Conservation (phyloP, 1,140 invertebrate genomes). For the Lerema accius region DNA sequence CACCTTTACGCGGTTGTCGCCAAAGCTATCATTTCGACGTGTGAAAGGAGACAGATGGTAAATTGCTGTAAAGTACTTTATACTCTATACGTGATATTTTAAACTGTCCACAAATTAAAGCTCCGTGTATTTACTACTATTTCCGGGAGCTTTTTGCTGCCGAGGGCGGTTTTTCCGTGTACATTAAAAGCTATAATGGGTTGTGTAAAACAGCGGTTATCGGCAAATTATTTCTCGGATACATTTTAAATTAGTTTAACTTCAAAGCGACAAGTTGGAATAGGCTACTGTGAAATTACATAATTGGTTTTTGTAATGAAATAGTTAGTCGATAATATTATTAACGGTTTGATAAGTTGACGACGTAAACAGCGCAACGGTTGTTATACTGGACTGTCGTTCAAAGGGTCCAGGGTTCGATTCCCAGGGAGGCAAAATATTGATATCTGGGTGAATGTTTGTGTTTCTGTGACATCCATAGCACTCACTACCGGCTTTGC, state of each 20-base stretch:
- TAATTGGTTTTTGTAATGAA: no score
- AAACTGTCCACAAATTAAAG: constrained; percentile 47
- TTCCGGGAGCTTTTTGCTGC: constrained; percentile 18
- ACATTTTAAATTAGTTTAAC: constrained; percentile 13
- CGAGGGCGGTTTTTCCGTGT: constrained; percentile 16
- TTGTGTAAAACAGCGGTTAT: constrained; percentile 4
- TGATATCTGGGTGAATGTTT: no score
- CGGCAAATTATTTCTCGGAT: neutral
- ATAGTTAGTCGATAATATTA: no score
- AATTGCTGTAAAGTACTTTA: constrained; percentile 43
- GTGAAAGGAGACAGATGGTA: constrained; percentile 51
- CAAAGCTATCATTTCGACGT: constrained; percentile 44
- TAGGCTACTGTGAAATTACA: no score
- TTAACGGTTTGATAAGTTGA: no score
- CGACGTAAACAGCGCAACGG: no score
- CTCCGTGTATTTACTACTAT: constrained; percentile 36
- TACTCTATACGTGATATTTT: constrained; percentile 30
- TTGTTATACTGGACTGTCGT: no score
- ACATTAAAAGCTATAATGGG: constrained; percentile 10
- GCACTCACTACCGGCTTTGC: no score
- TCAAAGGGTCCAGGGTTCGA: no score
- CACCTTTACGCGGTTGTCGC: constrained; percentile 17
- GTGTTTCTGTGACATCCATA: no score
- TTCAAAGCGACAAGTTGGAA: neutral
- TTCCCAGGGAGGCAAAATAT: no score